Base-by-base conservation (phyloP, 2,113 vertebrate species). In the Microtus montanus region DNA sequence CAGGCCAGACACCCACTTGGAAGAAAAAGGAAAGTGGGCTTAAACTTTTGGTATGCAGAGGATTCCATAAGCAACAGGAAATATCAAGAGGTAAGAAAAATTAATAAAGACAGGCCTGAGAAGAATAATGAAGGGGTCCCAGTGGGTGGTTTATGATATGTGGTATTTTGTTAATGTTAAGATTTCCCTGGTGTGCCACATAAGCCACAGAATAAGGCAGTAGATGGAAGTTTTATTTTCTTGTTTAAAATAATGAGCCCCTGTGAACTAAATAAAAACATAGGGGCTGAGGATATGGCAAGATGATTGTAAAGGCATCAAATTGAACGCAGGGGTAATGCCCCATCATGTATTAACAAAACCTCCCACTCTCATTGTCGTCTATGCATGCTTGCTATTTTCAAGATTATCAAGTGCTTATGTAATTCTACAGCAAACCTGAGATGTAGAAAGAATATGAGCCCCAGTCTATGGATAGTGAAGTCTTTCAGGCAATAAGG, bases 111-210 rank as follows among this genome's bases (percentile, higher is more conserved):
- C 41, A 41, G 49, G 13, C 8, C 49, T 64, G 70, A 90, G 77
- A 93, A 94, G 93, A 96, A 91, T 75, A 90, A 94, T 49, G 75
- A 96, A 95, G 93, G 83, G 71, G 17, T 1, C 66, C 92, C 61
- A 35, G 70, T 68, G 77, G 28, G 38, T 89, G 70, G 68, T 96
- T 97, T 97, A 97, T 44, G 94, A 83, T 26, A 63, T 3, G 2
- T 86, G 74, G 83, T 84, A 94, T 97, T 98, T 97, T 74, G 94
- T 87, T 96, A 95, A 98, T 97, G 97, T 94, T 96, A 97, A 97
- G 74, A 85, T 91, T 96, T 89, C 97, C 96, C 96, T 73, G 90
- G 74, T 92, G 96, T 41, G 13, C 82, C 47, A 30, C 93, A 41
- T n/a, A 93, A 92, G 88, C 44, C 82, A 41, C 44, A 49, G 95